phyloP scores from a whole-genome alignment of 2,888 invertebrate genomes.

The Hydrotaea diabolus region DNA sequence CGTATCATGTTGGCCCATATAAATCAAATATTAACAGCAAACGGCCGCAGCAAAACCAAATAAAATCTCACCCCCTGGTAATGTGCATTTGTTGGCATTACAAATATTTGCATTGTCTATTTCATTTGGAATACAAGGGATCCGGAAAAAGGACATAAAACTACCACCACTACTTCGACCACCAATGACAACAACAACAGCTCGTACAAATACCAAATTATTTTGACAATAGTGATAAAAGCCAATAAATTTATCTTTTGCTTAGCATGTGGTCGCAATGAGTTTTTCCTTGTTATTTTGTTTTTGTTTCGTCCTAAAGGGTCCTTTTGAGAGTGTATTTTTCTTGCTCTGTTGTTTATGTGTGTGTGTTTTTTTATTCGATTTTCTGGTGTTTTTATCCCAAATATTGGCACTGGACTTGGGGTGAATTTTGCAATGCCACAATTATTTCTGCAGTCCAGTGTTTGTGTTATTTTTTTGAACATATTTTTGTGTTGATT shows the following conservation, averaged over 20 bases:
- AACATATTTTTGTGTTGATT: conserved; percentile 50
- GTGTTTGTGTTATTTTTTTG: conserved; percentile 24
- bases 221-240: conserved; percentile 73
- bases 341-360: conserved; percentile 38
- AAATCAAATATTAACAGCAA: conserved; percentile 37
- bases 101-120: conserved; percentile 64
- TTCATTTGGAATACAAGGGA: conserved; percentile 57
- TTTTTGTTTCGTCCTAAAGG: conserved; percentile 20
- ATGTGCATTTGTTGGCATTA: conserved; percentile 67
- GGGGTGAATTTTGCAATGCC: conserved; percentile 38
- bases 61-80: conserved; percentile 68
- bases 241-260: conserved; percentile 76
- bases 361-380: conserved; percentile 18
- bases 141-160: conserved; percentile 23
- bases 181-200: conserved; percentile 47
- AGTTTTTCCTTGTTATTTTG: not conserved
- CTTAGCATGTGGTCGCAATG: conserved; percentile 34
- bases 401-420: conserved; percentile 27
- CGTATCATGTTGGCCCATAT: conserved; percentile 44
- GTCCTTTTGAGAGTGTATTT: conserved; percentile 27
- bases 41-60: conserved; percentile 18
- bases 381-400: conserved; percentile 38
- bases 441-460: conserved; percentile 35
- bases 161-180: conserved; percentile 37
- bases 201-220: conserved; percentile 43